Evolutionary conservation across 2,113 vertebrate genomes (phyloP), one percentile per base, ranked within the genome.

Genomic region (Ivindomyrus marchei): DNA sequence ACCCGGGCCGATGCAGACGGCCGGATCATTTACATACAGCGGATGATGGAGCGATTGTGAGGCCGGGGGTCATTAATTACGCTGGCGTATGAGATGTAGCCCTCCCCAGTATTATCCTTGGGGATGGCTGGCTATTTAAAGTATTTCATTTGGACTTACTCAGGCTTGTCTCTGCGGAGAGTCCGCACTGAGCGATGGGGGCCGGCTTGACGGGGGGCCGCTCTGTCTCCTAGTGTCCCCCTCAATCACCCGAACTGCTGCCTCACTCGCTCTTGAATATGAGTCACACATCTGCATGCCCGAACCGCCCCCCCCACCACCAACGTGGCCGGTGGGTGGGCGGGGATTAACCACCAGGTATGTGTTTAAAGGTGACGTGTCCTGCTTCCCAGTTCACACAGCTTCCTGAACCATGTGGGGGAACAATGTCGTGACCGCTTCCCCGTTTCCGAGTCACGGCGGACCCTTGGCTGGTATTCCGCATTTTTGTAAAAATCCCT

Each of bases 61-160:
- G 7, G 87, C 87, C 31, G 77, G 56, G 50, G 90, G 74, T 88
- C 90, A 85, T 88, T 90, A 90, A 90, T 90, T 87, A 90, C 36
- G 13, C 6, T n/a, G 24, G 39, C 27, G 87, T 84, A 62, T 15
- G 15, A 62, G 83, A 90, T 50, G 42, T 50, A 19, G 85, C 85
- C 85, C 56, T 24, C 3, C 83, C 56, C 84, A 49, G 39, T 66
- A 62, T 90, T 84, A 84, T 88, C 74, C 87, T 58, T 49, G 31
- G 66, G 87, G 90, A 77, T 83, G 86, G 46, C 46, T n/a, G 50
- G 47, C 66, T 90, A 53, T 80, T 90, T 80, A 53, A 90, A 88
- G 85, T 53, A 24, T 80, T 88, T 70, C 90, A 88, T 80, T 88
- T 52, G 87, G 86, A 80, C 89, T 47, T 27, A 86, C 53, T 39